A percentile compares a stretch with the other conserved stretches of the same genome.
Conservation (phyloP, 2,113 vertebrate species). For the Hoplias malabaricus region DNA sequence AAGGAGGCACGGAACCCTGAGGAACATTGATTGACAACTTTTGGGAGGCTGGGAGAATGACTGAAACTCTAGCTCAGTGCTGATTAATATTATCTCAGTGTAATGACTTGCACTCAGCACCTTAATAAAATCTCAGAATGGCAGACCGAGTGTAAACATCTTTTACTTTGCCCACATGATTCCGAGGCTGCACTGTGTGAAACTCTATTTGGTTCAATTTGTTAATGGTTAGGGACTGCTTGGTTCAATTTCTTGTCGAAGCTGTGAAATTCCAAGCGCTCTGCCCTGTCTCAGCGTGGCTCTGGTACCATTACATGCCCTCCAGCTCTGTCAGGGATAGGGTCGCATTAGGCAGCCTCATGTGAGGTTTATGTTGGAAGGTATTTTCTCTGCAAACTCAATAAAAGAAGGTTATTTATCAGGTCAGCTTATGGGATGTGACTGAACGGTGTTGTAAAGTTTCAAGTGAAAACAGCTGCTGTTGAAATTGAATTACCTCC, state of each 20-base stretch:
- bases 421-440: conserved; percentile 71
- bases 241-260: conserved; percentile 4
- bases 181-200: neutral
- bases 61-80: neutral
- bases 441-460: conserved; percentile 74
- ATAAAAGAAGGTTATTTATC: conserved; percentile 78
- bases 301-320: conserved; percentile 48
- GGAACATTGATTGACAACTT: conserved; percentile 10
- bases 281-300: neutral
- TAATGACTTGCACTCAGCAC: conserved; percentile 5
- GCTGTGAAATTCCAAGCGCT: conserved; percentile 2
- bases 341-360: conserved; percentile 52
- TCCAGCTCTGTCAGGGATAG: conserved; percentile 49
- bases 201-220: conserved; percentile 17
- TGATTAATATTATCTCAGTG: conserved; percentile 12
- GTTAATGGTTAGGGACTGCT: neutral
- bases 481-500: conserved; percentile 71
- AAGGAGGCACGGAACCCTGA: neutral
- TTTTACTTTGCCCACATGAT: neutral
- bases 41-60: neutral
- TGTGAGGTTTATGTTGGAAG: conserved; percentile 63
- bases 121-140: conserved; percentile 3
- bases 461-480: conserved; percentile 77
- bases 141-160: conserved; percentile 8
- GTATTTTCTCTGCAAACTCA: conserved; percentile 78